phyloP scores from a whole-genome alignment of 2,888 invertebrate genomes.

The Acronicta leporina region DNA sequence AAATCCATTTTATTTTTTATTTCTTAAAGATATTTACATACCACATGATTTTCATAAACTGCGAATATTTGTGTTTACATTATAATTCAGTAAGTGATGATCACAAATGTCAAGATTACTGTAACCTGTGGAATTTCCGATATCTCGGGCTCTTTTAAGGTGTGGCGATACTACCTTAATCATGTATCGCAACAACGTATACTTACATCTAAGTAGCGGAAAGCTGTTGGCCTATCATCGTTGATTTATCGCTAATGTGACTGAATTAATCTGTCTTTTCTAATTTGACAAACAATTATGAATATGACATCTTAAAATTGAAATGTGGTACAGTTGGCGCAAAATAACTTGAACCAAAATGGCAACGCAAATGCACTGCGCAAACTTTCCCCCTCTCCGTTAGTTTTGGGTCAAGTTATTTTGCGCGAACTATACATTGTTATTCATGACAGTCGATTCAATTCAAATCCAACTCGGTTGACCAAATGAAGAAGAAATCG shows the following conservation, averaged over 20 bases:
- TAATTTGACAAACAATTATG: constrained; percentile 8
- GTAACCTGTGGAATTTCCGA: constrained; percentile 31
- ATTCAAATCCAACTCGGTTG: too few relatives aligned
- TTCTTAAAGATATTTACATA: too few relatives aligned
- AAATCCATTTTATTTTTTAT: too few relatives aligned
- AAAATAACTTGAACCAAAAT: too few relatives aligned
- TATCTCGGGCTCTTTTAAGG: constrained; percentile 40
- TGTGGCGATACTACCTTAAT: constrained; percentile 34
- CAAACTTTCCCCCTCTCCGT: too few relatives aligned
- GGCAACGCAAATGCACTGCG: too few relatives aligned
- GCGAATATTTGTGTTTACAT: too few relatives aligned
- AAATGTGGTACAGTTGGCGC: too few relatives aligned
- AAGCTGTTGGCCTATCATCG: constrained; percentile 33
- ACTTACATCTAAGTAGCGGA: constrained; percentile 32
- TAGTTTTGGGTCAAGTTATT: too few relatives aligned
- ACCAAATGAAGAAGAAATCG: neutral
- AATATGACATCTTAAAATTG: neutral
- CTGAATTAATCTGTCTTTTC: constrained; percentile 7
- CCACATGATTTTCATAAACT: too few relatives aligned
- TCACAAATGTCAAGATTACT: constrained; percentile 32
- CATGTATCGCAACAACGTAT: constrained; percentile 28
- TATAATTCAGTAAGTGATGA: constrained; percentile 11
- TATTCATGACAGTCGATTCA: too few relatives aligned
- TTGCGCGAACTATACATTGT: too few relatives aligned
- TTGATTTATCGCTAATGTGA: constrained; percentile 10